phyloP scores from a whole-genome alignment of 2,797 vertebrate genomes.

The Sciurus carolinensis region DNA sequence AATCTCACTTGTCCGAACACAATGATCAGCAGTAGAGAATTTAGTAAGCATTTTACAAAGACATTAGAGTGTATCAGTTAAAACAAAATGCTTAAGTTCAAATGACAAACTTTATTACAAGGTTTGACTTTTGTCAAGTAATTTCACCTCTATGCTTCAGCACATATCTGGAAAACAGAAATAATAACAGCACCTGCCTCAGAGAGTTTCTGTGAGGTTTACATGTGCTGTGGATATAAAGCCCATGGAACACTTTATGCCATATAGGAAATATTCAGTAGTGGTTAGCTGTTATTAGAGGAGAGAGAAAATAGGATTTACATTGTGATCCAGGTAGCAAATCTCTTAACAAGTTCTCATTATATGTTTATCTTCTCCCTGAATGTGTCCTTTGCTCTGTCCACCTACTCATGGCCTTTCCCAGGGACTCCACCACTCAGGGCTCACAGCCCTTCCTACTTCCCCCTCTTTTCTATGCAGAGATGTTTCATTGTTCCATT shows the following conservation, averaged over 20 bases:
- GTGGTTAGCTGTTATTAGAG: conserved; percentile 37
- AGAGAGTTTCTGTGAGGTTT: neutral
- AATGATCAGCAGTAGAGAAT: neutral
- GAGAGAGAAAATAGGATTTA: conserved; percentile 10
- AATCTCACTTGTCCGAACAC: conserved; percentile 24
- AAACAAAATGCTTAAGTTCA: conserved; percentile 4
- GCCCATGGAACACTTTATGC: neutral
- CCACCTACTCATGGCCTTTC: neutral
- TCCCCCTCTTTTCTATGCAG: neutral
- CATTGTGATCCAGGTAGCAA: conserved; percentile 29
- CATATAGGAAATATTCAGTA: neutral
- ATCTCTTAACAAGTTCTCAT: conserved; percentile 10
- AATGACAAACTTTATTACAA: conserved; percentile 25
- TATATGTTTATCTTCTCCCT: conserved; percentile 45
- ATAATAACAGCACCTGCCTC: neutral
- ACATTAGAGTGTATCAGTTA: neutral
- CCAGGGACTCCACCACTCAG: neutral
- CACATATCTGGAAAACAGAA: conserved; percentile 47
- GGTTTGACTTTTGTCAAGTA: neutral
- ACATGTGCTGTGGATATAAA: neutral
- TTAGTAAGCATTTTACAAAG: conserved; percentile 48
- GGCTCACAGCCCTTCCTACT: neutral
- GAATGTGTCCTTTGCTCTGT: neutral
- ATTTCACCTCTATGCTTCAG: neutral
- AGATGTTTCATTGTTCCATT: neutral